These are phyloP conservation scores for Diaphora mendica DNA, from an alignment of 2,888 invertebrate species.

Conservation along the genomic window DNA sequence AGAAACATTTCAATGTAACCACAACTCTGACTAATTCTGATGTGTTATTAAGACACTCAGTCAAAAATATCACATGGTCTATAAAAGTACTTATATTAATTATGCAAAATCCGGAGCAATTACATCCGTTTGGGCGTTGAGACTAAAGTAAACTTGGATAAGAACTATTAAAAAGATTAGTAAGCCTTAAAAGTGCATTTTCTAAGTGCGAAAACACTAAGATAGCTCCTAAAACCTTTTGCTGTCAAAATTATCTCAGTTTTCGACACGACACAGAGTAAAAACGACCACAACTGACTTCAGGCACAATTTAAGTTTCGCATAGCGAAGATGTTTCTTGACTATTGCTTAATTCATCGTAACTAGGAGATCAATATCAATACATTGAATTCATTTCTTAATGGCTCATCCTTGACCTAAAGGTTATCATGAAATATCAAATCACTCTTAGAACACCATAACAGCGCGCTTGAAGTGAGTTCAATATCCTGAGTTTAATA, in stretches of 20 bases:
- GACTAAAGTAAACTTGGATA: conserved; percentile 12
- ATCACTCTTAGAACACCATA: not conserved
- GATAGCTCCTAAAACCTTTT: not conserved
- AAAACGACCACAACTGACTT: not conserved
- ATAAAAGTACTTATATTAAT: conserved; percentile 63
- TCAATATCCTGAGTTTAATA: not conserved
- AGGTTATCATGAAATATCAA: not conserved
- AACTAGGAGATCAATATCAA: not conserved
- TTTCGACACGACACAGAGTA: too few species aligned
- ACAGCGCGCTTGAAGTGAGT: not conserved
- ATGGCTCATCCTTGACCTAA: not conserved
- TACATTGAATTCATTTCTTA: not conserved
- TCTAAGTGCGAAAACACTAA: too few species aligned
- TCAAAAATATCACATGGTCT: conserved; percentile 58
- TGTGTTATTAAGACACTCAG: conserved; percentile 59
- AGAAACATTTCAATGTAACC: conserved; percentile 53
- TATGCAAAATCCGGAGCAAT: conserved; percentile 64
- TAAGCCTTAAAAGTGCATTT: too few species aligned
- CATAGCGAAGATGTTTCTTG: not conserved
- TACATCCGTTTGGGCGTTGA: conserved; percentile 55
- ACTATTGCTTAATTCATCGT: not conserved
- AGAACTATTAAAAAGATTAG: not conserved
- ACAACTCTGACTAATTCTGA: conserved; percentile 64
- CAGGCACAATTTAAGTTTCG: not conserved
- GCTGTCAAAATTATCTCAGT: not conserved